Evolutionary conservation across 2,113 vertebrate genomes (phyloP), one percentile per base, ranked within the genome.

Genomic region (Lampris incognitus): DNA sequence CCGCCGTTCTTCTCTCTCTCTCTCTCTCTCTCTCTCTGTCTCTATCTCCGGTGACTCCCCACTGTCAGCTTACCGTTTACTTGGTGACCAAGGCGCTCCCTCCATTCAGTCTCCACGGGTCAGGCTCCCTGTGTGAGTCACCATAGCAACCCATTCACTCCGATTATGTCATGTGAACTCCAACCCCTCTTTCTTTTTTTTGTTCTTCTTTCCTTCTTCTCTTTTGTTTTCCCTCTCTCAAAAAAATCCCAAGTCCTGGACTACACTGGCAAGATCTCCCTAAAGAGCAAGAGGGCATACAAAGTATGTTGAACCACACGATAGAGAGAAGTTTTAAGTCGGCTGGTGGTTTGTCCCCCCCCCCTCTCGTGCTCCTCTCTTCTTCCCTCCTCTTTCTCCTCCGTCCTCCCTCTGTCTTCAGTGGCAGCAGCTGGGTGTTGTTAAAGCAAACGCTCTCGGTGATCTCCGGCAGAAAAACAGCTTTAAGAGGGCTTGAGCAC

Each of bases 141-240:
- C 96, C 95, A 97, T 96, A 94, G 93, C 95, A 97, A 97, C 97
- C 90, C 93, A 93, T 93, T 94, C 95, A 94, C 94, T 95, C 89
- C 74, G 91, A 88, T 91, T 86, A 84, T 91, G 88, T 92, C 91
- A 92, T 81, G 86, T 89, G 84, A 94, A 92, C 91, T 92, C 83
- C 84, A 64, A 66, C 76, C 72, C 39, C 62, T 86, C 66, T 81
- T 82, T 42, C 72, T 73, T 51, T 49, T 49, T 50, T 64, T 57
- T 49, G 36, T 39, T 49, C 10, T 58, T 62, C 44, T 62, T 50
- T 55, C 13, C 50, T 36, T 8, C 48, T 13, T 40, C 39, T 64
- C 62, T 64, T 42, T 54, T 61, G 52, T 59, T 56, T 56, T 59
- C 62, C 13, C 58, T 62, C 51, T 41, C 46, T 37, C 38, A 40